Evolutionary conservation across 2,797 vertebrate genomes (phyloP), one percentile per base, ranked within the genome.

Genomic region (Sebastes steindachneri): DNA sequence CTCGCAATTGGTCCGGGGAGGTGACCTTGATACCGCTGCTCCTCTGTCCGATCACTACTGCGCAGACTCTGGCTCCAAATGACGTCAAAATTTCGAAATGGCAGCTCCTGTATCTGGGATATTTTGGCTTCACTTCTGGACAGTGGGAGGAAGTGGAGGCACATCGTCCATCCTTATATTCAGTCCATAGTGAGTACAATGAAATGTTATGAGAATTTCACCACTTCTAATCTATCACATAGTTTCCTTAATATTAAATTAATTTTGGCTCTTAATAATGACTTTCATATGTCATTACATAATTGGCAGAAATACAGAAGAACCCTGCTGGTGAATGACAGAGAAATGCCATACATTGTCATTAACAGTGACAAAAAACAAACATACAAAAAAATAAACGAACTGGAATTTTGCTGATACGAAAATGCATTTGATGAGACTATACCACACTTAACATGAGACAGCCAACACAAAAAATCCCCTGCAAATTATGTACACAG

Each of bases 311-410:
- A 73, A 79, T 41, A 67, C 4, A 62, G 57, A 58, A 73, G 9
- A 88, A 71, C 4, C 21, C 71, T 82, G 33, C 17, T 73, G 21
- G 28, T 79, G 75, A 89, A 92, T 92, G 89, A 92, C 82, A 89
- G 76, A 87, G 8, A 84, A 89, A 89, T 89, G 86, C 89, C 31
- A 79, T 69, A 73, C 31, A 64, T 21, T 83, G 55, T 75, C 55
- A 86, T 33, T 63, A 29, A 72, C 11, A 25, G 41, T 67, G 55
- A 72, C 41, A 37, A 67, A 80, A 83, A 78, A 66, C 17, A 74
- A 76, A 75, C 41, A 35, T 67, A 81, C 9, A 51, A 33, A 69
- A 55, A 51, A 60, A 45, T 12, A 69, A 29, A 88, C 80, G 17
- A 88, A 83, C 84, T 87, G 60, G 69, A 60, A 80, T 58, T 82